Base-by-base conservation (phyloP, 2,113 vertebrate genomes). In the Symphodus melops region DNA sequence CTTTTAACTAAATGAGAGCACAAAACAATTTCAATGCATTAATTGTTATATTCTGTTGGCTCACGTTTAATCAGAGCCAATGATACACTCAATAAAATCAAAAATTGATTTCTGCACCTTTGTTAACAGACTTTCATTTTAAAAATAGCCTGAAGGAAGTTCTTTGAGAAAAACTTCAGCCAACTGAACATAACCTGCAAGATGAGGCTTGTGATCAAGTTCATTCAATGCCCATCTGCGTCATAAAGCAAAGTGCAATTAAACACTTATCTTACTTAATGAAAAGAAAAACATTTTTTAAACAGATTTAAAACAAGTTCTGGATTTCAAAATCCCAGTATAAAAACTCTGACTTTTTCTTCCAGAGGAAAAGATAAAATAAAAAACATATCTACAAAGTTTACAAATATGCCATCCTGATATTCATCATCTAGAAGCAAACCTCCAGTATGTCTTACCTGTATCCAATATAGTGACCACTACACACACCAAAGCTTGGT, bases 401-500 rank as follows among this genome's bases (percentile, higher is more conserved):
- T 13, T 3, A 14, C 42, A 44, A 41, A 8, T 1, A 17, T 19
- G 6, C 1, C 14, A 19, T 4, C 4, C 46, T 3, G 14, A 48
- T 48, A 14, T 48, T 48, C 46, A 48, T 48, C 46, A 48, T 48
- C 7, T 20, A 1, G 13, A 75, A 11, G 12, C 37, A 16, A 19
- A 52, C 54, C 11, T 64, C 57, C 23, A 9, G 2, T 20, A 9
- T 23, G 16, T 63, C 82, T 83, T 90, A 95, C 94, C 93, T 93
- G 92, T 73, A 23, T 90, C 83, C 71, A 92, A 6, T 52, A 88
- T 7, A 58, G 77, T 85, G 53, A 94, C 74, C 58, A 93, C 55
- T 39, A 86, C 68, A 41, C 86, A 92, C 73, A 92, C 37, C 82
- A 93, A 42, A 48, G 83, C 73, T 68, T 89, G 88, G 85, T 90